phyloP scores from a whole-genome alignment of 37 sponge, comb jelly and placozoan species.

The Dysidea cf. avara region DNA sequence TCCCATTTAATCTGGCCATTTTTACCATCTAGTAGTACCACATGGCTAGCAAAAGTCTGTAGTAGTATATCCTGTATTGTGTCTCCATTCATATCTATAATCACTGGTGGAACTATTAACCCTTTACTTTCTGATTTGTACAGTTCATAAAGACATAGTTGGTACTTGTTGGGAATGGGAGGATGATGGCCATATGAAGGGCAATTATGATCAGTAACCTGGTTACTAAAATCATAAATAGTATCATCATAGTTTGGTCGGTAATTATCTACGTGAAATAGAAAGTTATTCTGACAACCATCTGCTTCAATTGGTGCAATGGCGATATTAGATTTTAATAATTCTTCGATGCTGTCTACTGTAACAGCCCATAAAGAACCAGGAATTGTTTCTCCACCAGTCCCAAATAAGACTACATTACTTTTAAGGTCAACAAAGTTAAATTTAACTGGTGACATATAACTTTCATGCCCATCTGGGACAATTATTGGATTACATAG shows the following conservation, averaged over 20 bases:
- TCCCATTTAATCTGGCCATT: conserved; percentile 52
- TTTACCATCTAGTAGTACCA: conserved; percentile 45
- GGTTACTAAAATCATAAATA: neutral
- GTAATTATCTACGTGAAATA: no score
- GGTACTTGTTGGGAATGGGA: conserved; percentile 40
- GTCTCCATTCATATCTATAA: conserved; percentile 70
- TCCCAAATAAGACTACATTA: conserved; percentile 71
- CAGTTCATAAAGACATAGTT: conserved; percentile 60
- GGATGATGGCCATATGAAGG: conserved; percentile 2
- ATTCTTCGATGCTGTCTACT: conserved; percentile 37
- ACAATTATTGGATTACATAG: conserved; percentile 43
- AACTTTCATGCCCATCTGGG: conserved; percentile 79
- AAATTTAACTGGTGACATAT: conserved; percentile 66
- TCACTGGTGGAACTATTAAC: conserved; percentile 71
- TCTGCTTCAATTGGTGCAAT: no score
- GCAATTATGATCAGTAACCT: neutral
- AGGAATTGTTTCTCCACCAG: conserved; percentile 78
- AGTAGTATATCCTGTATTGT: conserved; percentile 52
- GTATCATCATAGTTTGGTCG: no score
- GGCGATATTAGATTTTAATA: no score
- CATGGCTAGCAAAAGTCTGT: conserved; percentile 42
- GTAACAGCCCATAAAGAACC: conserved; percentile 79
- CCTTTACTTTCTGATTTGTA: conserved; percentile 28
- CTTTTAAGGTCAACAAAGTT: neutral
- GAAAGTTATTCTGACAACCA: no score